Evolutionary conservation across 2,888 invertebrate genomes (phyloP), one percentile per base, ranked within the genome.

Genomic region (Apotomis turbidana): DNA sequence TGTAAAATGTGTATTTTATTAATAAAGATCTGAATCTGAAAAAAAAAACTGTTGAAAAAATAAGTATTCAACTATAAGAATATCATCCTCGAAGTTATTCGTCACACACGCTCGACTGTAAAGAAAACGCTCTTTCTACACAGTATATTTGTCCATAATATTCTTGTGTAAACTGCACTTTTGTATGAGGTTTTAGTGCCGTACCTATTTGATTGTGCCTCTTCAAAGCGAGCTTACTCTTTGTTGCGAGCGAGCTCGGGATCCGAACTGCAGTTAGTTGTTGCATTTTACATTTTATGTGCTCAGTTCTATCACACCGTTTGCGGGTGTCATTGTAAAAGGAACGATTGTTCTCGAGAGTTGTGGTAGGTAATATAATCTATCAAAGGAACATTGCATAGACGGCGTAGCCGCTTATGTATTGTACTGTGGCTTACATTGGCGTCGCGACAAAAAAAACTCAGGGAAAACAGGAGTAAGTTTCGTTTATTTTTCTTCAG

Each of bases 271-370:
- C 36, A 49, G 27, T 36, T 51, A 44, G 67, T 67, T 67, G 36
- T 36, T 49, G n/a, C 49, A 58, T 58, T 36, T 67, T 58, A 67
- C 46, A 67, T 67, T 63, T 67, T 67, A 58, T 58, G 27, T 49
- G 57, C 58, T 49, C 10, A 67, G 49, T 44, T 64, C 27, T 64
- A 55, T 55, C 44, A 64, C 44, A 15, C 64, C 27, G 64, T 55
- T 55, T 64, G 64, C 15, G 64, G 41, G 44, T 3, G 44, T 64
- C 64, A 55, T 41, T 55, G 44, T 64, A 55, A 64, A 12, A 3
- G 54, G 15, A 15, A 12, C 44, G 54, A 55, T 64, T 55, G 55
- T 64, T 15, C 55, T 44, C 6, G 38, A 5, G 38, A 58, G 38
- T 38, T 58, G n/a, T n/a, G 38, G 27, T 58, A 58, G 38, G 27